Conservation (phyloP, 2,797 vertebrate genomes). For the Neoniphon sammara region DNA sequence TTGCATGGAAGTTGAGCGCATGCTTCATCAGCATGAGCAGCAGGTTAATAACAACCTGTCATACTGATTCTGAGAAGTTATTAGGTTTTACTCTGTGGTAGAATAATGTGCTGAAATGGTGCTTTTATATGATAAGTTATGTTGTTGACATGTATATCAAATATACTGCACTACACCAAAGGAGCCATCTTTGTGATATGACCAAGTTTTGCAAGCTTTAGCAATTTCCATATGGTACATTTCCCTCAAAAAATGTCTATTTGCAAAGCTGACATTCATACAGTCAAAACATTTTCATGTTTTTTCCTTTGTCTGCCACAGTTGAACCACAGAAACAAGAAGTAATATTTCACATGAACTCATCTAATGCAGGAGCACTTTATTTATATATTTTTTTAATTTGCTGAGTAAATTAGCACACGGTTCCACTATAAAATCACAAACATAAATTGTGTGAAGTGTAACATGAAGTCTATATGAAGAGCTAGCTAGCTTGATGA, state of each 20-base stretch:
- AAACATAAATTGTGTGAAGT: too few species aligned
- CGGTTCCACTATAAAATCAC: too few species aligned
- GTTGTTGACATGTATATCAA: background rate
- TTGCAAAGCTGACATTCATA: background rate
- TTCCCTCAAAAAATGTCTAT: background rate
- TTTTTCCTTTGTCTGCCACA: too few species aligned
- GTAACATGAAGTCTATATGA: background rate
- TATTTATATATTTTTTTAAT: too few species aligned
- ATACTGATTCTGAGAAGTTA: constrained; percentile 32
- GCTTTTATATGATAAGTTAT: constrained; percentile 11
- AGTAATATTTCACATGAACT: too few species aligned
- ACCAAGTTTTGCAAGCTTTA: background rate
- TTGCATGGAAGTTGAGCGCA: constrained; percentile 22
- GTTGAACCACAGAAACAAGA: too few species aligned
- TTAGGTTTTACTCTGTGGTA: constrained; percentile 28
- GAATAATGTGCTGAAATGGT: constrained; percentile 1
- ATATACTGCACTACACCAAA: background rate
- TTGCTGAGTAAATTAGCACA: too few species aligned
- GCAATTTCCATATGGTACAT: background rate
- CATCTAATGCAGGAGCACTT: too few species aligned
- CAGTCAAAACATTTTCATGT: too few species aligned
- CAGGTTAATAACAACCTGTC: constrained; percentile 67
- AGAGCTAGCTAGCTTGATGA: background rate
- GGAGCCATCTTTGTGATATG: background rate
- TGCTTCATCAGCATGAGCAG: constrained; percentile 45